A percentile compares a stretch with the other conserved stretches of the same genome.
phyloP scores from a whole-genome alignment of 2,113 vertebrate genomes.

The Smithornis capensis region DNA sequence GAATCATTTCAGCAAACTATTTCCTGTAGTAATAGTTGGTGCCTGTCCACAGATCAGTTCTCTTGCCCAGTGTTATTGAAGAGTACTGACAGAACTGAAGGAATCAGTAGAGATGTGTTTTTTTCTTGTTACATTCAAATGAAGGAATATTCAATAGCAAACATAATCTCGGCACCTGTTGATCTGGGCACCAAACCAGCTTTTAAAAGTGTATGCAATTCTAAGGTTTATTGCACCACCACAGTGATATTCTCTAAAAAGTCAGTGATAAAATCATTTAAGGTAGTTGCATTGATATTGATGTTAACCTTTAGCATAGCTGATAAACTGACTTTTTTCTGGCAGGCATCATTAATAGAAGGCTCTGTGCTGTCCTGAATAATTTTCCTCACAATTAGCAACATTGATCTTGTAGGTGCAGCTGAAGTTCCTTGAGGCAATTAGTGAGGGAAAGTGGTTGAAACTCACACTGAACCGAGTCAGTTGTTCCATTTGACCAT shows the following conservation, averaged over 20 bases:
- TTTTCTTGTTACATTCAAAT: neutral
- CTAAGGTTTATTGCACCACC: neutral
- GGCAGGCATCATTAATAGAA: conserved; percentile 29
- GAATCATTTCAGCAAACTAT: neutral
- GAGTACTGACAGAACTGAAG: neutral
- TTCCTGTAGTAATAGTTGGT: neutral
- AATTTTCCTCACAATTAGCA: conserved; percentile 57
- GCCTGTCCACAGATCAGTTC: neutral
- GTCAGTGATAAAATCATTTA: neutral
- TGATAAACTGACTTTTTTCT: conserved; percentile 29
- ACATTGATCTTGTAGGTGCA: conserved; percentile 40
- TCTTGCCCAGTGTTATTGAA: neutral
- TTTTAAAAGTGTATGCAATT: neutral
- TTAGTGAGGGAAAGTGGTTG: neutral
- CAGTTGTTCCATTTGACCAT: neutral
- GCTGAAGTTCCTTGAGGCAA: conserved; percentile 37
- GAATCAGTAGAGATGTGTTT: rapidly evolving
- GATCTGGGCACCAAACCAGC: neutral
- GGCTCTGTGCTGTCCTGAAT: conserved; percentile 32
- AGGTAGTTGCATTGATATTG: neutral
- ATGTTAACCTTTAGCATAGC: conserved; percentile 32
- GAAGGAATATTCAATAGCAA: neutral
- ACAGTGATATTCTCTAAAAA: neutral
- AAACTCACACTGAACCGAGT: neutral
- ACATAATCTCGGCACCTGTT: neutral